Evolutionary conservation across 2,888 invertebrate genomes (phyloP).

Genomic region (Trissolcus brochymenae): DNA sequence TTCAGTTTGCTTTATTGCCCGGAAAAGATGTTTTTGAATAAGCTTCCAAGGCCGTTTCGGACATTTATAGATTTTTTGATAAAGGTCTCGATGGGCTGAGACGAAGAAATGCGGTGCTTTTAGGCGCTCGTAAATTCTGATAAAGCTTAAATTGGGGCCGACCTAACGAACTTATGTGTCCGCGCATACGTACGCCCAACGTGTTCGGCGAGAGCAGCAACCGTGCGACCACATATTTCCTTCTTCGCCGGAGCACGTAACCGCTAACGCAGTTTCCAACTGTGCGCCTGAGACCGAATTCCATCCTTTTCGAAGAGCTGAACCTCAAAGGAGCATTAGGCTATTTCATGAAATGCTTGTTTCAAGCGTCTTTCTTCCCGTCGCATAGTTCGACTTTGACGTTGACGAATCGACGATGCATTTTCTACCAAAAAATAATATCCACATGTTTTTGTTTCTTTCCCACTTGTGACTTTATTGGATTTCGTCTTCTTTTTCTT

Average conservation of each 20-base stretch:
- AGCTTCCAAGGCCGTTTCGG: constrained; percentile 25
- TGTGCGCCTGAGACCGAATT: constrained; percentile 58
- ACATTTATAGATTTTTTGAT: constrained; percentile 57
- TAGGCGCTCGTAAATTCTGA: constrained; percentile 72
- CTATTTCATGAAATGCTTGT: constrained; percentile 52
- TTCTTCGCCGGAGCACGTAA: constrained; percentile 58
- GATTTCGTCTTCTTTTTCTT: not conserved
- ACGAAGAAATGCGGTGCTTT: constrained; percentile 65
- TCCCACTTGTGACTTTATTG: not conserved
- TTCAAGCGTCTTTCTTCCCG: constrained; percentile 43
- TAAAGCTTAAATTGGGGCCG: constrained; percentile 72
- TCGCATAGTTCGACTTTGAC: constrained; percentile 46
- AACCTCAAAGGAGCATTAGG: constrained; percentile 59
- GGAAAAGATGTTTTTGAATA: constrained; percentile 26
- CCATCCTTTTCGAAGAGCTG: constrained; percentile 53
- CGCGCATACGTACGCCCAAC: constrained; percentile 59
- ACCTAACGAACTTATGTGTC: constrained; percentile 72
- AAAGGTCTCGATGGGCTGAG: constrained; percentile 51
- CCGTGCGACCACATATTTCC: constrained; percentile 62
- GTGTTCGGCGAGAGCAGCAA: constrained; percentile 50
- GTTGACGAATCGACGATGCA: constrained; percentile 43
- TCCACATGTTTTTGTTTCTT: not conserved
- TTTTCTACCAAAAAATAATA: constrained; percentile 19
- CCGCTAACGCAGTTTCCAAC: constrained; percentile 63
- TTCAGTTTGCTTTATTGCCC: constrained; percentile 21